phyloP scores from a whole-genome alignment of 2,888 invertebrate species.

The Lycophotia porphyrea region DNA sequence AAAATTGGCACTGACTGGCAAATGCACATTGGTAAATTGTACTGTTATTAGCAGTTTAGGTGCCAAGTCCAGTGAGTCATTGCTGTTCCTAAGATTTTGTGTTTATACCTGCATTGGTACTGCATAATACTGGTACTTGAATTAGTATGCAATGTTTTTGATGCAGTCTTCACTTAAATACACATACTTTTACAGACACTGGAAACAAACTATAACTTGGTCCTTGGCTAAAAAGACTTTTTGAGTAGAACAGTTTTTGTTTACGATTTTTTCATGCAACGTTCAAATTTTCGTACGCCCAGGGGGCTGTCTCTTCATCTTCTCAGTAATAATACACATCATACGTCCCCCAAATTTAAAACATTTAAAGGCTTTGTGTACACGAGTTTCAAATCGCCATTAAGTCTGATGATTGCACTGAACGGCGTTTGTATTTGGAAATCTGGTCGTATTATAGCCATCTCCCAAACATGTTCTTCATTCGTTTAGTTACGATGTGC shows the following conservation, averaged over 20 bases:
- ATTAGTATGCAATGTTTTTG: background rate
- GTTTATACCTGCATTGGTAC: constrained; percentile 3
- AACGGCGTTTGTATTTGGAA: background rate
- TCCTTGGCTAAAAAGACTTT: background rate
- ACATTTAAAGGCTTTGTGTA: background rate
- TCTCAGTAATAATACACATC: background rate
- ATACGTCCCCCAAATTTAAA: background rate
- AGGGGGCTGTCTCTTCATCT: background rate
- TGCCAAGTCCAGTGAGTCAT: constrained; percentile 47
- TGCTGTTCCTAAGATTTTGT: background rate
- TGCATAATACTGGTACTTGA: background rate
- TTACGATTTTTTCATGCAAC: too few relatives aligned
- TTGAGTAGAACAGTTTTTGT: background rate
- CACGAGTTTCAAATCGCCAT: background rate
- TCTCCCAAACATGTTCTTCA: background rate
- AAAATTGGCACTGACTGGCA: constrained; percentile 38
- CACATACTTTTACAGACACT: background rate
- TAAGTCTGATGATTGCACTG: background rate
- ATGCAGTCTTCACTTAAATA: background rate
- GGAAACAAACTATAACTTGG: too few relatives aligned
- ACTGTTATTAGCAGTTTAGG: background rate
- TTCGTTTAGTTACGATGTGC: background rate
- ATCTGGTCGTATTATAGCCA: background rate
- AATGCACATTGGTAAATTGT: constrained; percentile 5
- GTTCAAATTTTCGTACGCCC: background rate